These are phyloP conservation scores for Stratiomys singularior DNA, from an alignment of 2,888 invertebrate genomes.

Conservation along the genomic window DNA sequence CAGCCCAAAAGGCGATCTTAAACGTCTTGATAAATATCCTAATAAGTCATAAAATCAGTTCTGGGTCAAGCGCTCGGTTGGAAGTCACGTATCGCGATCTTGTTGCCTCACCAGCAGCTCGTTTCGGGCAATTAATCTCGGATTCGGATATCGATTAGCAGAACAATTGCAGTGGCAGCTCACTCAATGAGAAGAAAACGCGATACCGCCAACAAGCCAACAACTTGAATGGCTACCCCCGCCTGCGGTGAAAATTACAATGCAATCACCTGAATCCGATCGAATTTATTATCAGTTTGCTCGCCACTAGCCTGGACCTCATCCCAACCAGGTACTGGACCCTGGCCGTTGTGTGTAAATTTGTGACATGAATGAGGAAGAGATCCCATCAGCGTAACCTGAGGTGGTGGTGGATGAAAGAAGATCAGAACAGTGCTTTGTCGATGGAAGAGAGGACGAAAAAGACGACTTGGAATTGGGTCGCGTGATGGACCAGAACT, in stretches of 20 bases:
- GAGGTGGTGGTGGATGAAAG: conserved; percentile 4
- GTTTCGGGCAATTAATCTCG: conserved; percentile 50
- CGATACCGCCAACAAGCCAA: conserved; percentile 23
- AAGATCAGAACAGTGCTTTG: neutral
- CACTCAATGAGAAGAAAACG: conserved; percentile 46
- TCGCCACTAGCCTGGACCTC: neutral
- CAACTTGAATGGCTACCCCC: conserved; percentile 20
- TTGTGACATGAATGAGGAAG: conserved; percentile 48
- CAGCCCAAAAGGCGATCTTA: neutral
- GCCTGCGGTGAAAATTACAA: conserved; percentile 40
- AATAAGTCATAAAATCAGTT: conserved; percentile 28
- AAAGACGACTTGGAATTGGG: conserved; percentile 24
- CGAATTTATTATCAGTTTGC: conserved; percentile 35
- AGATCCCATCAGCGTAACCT: conserved; percentile 23
- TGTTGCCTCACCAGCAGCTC: conserved; percentile 39
- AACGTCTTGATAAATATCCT: neutral
- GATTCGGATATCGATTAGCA: conserved; percentile 49
- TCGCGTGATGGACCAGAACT: conserved; percentile 31
- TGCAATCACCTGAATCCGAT: conserved; percentile 43
- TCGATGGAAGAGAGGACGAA: neutral
- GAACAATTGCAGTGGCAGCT: conserved; percentile 50
- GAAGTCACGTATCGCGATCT: neutral
- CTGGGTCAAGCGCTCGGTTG: conserved; percentile 34
- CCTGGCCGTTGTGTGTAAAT: conserved; percentile 48
- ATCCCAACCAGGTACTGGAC: conserved; percentile 28